These are phyloP conservation scores for Castor canadensis DNA, from an alignment of 2,113 vertebrate species.

Conservation along the genomic window DNA sequence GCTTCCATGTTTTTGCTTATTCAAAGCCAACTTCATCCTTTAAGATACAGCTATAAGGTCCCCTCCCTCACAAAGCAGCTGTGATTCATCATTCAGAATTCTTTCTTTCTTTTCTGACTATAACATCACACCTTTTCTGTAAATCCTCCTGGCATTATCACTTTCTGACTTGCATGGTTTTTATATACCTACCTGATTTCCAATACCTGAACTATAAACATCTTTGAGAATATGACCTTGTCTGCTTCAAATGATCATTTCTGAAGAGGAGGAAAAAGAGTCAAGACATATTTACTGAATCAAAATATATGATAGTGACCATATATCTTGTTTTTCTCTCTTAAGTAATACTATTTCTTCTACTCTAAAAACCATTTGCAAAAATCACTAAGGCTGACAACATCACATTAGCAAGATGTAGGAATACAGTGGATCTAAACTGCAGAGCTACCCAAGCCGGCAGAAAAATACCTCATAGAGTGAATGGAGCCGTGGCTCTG, in stretches of 20 bases:
- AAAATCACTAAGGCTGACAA: not conserved
- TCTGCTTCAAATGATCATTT: not conserved
- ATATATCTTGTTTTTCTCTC: not conserved
- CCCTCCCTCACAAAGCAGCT: not conserved
- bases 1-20: not conserved
- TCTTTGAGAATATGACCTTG: not conserved
- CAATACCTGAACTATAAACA: not conserved
- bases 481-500: not conserved
- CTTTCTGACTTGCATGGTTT: not conserved
- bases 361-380: not conserved
- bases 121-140: not conserved
- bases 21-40: not conserved
- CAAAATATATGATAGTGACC: not conserved
- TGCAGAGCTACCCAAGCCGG: not conserved
- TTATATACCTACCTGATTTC: not conserved
- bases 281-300: not conserved
- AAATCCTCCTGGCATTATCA: not conserved
- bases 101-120: conserved; percentile 18
- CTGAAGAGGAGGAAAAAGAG: not conserved
- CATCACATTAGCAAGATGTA: not conserved
- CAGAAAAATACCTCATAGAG: not conserved
- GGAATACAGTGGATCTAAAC: not conserved
- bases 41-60: not conserved
- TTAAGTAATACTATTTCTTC: not conserved
- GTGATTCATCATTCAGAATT: not conserved